A percentile compares a stretch with the other conserved stretches of the same genome.
Evolutionary conservation across 2,113 vertebrate species (phyloP).

Genomic region (Eonycteris spelaea): DNA sequence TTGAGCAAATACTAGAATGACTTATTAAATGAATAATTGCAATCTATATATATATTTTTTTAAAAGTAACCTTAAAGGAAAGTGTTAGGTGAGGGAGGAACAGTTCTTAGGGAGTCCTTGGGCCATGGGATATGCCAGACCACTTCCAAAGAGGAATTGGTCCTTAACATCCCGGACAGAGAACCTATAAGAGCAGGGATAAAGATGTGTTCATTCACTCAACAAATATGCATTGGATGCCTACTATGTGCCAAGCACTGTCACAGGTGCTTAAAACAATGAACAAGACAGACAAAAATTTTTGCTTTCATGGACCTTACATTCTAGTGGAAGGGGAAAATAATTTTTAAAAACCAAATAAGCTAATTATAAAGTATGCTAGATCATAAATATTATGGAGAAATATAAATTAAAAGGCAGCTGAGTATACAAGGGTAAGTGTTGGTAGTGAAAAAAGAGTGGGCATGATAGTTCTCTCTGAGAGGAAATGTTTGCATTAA

Average conservation of each 20-base stretch:
- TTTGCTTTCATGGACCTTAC: background rate
- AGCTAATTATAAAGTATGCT: background rate
- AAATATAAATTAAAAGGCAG: conserved; percentile 17
- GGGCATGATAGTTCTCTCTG: background rate
- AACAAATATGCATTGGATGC: background rate
- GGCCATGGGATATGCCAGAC: background rate
- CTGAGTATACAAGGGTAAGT: background rate
- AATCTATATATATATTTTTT: background rate
- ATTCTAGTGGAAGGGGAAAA: background rate
- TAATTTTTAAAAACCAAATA: background rate
- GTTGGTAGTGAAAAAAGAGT: background rate
- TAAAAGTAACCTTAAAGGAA: background rate
- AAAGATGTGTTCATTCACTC: background rate
- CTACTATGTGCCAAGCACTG: background rate
- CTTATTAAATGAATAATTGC: background rate
- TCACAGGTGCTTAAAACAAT: background rate
- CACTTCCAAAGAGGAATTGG: background rate
- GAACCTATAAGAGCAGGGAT: background rate
- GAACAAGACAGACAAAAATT: background rate
- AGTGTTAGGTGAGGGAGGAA: background rate
- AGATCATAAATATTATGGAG: background rate
- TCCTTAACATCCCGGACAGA: background rate
- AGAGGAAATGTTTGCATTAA: background rate
- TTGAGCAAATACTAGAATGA: background rate
- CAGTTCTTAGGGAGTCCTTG: background rate